phyloP scores from a whole-genome alignment of 2,888 invertebrate genomes.

The Leptinotarsa rubiginosa region DNA sequence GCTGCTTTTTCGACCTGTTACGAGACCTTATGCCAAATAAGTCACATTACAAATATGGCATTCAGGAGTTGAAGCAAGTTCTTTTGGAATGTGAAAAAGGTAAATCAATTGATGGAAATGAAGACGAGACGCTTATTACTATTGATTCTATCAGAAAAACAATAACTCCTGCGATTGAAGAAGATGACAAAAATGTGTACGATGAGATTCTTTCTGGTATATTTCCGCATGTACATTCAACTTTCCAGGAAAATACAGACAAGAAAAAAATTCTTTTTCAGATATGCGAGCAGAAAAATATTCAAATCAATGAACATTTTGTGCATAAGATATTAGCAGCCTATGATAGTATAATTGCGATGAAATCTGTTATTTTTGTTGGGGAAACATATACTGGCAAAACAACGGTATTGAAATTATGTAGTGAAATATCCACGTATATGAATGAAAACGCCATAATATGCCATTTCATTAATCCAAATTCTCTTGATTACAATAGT shows the following conservation, averaged over 20 bases:
- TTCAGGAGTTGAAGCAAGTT: conserved; percentile 85
- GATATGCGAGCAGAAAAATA: conserved; percentile 73
- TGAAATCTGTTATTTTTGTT: conserved; percentile 86
- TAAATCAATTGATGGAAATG: conserved; percentile 76
- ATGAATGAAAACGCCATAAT: conserved; percentile 28
- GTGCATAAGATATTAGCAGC: conserved; percentile 84
- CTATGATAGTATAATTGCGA: conserved; percentile 86
- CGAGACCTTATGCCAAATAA: conserved; percentile 72
- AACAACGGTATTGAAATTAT: conserved; percentile 78
- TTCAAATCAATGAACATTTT: conserved; percentile 80
- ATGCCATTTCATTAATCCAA: conserved; percentile 77
- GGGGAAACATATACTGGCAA: conserved; percentile 85
- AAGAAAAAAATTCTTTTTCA: conserved; percentile 68
- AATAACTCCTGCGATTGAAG: conserved; percentile 86
- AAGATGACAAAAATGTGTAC: conserved; percentile 83
- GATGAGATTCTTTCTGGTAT: conserved; percentile 87
- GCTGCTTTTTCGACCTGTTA: conserved; percentile 73
- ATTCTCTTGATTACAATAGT: conserved; percentile 87
- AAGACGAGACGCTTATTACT: conserved; percentile 79
- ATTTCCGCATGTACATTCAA: conserved; percentile 80
- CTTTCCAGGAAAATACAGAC: conserved; percentile 55
- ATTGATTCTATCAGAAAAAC: conserved; percentile 86
- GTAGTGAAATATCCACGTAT: conserved; percentile 73
- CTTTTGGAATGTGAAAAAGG: conserved; percentile 82
- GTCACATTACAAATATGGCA: conserved; percentile 84